Evolutionary conservation across 2,888 invertebrate species (phyloP).

Genomic region (Mythimna ferrago): DNA sequence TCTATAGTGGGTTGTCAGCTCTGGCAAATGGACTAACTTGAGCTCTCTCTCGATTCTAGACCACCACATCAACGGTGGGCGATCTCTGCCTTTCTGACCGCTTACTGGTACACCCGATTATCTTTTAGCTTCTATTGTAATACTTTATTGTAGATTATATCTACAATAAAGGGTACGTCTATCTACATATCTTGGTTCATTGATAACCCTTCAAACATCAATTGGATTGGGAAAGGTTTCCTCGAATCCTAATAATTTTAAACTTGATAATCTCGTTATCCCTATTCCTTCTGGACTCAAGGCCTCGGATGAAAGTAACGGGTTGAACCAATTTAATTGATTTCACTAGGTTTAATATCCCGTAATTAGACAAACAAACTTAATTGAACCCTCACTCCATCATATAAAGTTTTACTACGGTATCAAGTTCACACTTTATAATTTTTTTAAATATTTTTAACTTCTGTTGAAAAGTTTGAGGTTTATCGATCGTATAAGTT

Average conservation of each 20-base stretch:
- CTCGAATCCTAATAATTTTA: not conserved
- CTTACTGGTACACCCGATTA: too few relatives aligned
- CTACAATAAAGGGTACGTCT: too few relatives aligned
- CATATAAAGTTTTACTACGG: not conserved
- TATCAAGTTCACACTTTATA: slow-evolving; percentile 11
- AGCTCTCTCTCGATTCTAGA: too few relatives aligned
- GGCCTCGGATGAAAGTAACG: not conserved
- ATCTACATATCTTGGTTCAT: not conserved
- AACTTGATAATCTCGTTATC: not conserved
- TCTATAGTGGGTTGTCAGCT: too few relatives aligned
- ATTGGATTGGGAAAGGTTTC: not conserved
- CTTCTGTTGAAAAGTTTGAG: slow-evolving; percentile 24
- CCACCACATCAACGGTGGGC: too few relatives aligned
- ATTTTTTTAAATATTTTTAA: slow-evolving; percentile 2
- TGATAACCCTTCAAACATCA: not conserved
- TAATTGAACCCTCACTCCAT: not conserved
- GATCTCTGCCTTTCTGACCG: too few relatives aligned
- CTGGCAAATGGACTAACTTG: too few relatives aligned
- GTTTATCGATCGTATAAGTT: not conserved
- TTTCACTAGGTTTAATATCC: not conserved
- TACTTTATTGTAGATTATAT: too few relatives aligned
- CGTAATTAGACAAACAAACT: not conserved
- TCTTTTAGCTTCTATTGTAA: too few relatives aligned
- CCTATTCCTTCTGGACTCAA: too few relatives aligned
- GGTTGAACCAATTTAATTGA: slow-evolving; percentile 1